Conservation (phyloP, 2,888 invertebrate genomes). For the Apoderus coryli region DNA sequence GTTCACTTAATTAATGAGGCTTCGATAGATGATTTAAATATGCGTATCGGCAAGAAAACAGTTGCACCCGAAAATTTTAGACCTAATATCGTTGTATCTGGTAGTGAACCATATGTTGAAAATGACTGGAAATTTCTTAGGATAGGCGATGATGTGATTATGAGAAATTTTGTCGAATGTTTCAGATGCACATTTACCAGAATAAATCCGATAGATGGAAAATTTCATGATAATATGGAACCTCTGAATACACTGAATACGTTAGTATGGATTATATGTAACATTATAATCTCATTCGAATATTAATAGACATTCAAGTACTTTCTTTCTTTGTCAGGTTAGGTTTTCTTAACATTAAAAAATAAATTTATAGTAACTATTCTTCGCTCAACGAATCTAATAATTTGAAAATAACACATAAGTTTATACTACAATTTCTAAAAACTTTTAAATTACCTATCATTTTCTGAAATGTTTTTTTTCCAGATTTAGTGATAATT, state of each 20-base stretch:
- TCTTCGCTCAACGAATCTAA: too few relatives aligned
- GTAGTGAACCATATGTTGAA: slow-evolving; percentile 33
- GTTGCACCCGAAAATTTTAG: slow-evolving; percentile 36
- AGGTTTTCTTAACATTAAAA: too few relatives aligned
- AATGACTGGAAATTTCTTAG: slow-evolving; percentile 42
- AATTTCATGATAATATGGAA: slow-evolving; percentile 30
- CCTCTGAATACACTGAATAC: slow-evolving; percentile 37
- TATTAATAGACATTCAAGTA: too few relatives aligned
- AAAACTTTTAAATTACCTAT: too few relatives aligned
- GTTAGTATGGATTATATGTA: slow-evolving; percentile 28
- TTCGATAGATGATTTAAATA: slow-evolving; percentile 38
- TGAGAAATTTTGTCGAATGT: slow-evolving; percentile 39
- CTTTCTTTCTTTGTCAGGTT: too few relatives aligned
- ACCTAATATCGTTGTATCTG: slow-evolving; percentile 39
- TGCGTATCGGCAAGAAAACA: slow-evolving; percentile 26
- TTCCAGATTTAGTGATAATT: too few relatives aligned
- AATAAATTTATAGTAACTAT: too few relatives aligned
- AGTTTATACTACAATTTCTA: too few relatives aligned
- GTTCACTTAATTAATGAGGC: slow-evolving; percentile 36
- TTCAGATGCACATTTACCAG: slow-evolving; percentile 34
- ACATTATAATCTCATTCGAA: too few relatives aligned
- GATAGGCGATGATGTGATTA: slow-evolving; percentile 35
- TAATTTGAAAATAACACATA: too few relatives aligned
- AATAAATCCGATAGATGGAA: slow-evolving; percentile 35
- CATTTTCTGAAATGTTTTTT: too few relatives aligned